phyloP scores from a whole-genome alignment of 1,140 invertebrate species.

The Atta cephalotes region DNA sequence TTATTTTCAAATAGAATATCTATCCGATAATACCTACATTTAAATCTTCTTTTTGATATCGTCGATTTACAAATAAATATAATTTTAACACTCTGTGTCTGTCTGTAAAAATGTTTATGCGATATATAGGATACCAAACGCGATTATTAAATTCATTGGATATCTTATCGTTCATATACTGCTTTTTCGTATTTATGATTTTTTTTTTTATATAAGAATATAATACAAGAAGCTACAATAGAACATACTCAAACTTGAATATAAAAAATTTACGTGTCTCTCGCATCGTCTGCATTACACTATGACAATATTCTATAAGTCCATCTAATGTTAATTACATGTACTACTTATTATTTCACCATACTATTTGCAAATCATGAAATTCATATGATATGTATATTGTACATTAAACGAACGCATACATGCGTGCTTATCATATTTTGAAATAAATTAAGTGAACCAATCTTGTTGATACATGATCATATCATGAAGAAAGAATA shows the following conservation, averaged over 20 bases:
- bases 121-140: conserved; percentile 48
- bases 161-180: conserved; percentile 36
- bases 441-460: conserved; percentile 16
- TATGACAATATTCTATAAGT: conserved; percentile 34
- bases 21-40: conserved; percentile 32
- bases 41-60: conserved; percentile 26
- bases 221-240: conserved; percentile 53
- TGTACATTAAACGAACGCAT: not conserved
- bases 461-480: not conserved
- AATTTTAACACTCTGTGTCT: conserved; percentile 7
- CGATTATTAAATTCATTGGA: conserved; percentile 38
- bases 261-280: conserved; percentile 49
- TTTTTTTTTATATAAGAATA: conserved; percentile 33
- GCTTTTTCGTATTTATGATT: conserved; percentile 45
- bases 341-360: not conserved
- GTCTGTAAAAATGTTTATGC: conserved; percentile 33
- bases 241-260: conserved; percentile 33
- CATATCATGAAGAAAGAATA: not conserved
- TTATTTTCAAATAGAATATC: conserved; percentile 33
- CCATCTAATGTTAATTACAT: conserved; percentile 10
- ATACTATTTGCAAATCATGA: conserved; percentile 33
- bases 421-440: not conserved
- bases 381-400: not conserved
- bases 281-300: conserved; percentile 23
- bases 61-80: conserved; percentile 57